These are phyloP conservation scores for Macropus fuliginosus DNA, from an alignment of 2,797 vertebrate genomes.

Conservation along the genomic window DNA sequence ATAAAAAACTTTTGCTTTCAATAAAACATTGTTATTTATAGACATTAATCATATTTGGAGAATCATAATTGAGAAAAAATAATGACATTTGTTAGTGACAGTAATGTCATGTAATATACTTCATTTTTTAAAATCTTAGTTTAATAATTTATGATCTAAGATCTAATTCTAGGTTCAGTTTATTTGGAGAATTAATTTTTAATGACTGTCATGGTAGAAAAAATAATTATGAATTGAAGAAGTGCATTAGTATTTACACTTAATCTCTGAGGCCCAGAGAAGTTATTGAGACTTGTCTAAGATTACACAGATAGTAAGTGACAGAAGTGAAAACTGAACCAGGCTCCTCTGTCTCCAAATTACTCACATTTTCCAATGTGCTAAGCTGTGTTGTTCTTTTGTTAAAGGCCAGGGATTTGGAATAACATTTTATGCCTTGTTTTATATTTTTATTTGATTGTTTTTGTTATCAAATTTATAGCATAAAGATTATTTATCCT, in stretches of 20 bases:
- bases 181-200: not conserved
- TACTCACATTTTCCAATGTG: not conserved
- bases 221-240: not conserved
- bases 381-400: not conserved
- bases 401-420: not conserved
- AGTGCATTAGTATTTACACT: not conserved
- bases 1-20: not conserved
- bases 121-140: not conserved
- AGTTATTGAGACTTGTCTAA: not conserved
- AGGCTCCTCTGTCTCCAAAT: not conserved
- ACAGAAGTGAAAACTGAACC: not conserved
- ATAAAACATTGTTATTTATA: not conserved
- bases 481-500: slow-evolving; percentile 60
- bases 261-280: not conserved
- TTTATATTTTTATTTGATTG: not conserved
- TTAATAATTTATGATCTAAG: not conserved
- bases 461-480: not conserved
- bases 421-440: not conserved
- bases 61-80: not conserved
- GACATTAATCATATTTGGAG: not conserved
- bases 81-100: not conserved
- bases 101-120: not conserved
- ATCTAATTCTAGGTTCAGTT: not conserved
- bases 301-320: not conserved
- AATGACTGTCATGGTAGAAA: not conserved